phyloP scores from a whole-genome alignment of 2,888 invertebrate species.

The Fragum fragum region DNA sequence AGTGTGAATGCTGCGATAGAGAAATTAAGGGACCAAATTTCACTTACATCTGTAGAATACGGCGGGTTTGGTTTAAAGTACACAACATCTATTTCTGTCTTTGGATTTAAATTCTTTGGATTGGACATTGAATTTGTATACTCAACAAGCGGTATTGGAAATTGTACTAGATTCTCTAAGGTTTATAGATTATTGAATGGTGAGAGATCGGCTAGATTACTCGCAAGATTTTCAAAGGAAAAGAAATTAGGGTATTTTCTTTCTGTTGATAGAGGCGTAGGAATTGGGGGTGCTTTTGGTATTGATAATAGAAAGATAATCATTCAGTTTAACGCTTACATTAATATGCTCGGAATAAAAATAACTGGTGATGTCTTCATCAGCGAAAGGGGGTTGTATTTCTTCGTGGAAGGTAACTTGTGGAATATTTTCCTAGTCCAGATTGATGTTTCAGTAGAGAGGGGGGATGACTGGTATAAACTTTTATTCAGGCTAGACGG shows the following conservation, averaged over 20 bases:
- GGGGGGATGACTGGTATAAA: slow-evolving; percentile 44
- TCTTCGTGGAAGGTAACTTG: slow-evolving; percentile 47
- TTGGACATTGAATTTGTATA: slow-evolving; percentile 49
- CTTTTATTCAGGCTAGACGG: slow-evolving; percentile 51
- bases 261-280: not conserved
- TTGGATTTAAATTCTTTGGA: slow-evolving; percentile 28
- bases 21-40: slow-evolving; percentile 17
- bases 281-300: slow-evolving; percentile 30
- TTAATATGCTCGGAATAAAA: slow-evolving; percentile 36
- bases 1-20: slow-evolving; percentile 26
- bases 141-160: slow-evolving; percentile 22
- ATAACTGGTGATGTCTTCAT: slow-evolving; percentile 43
- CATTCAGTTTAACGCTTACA: slow-evolving; percentile 29
- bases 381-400: slow-evolving; percentile 30
- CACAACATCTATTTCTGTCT: not conserved
- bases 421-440: slow-evolving; percentile 52
- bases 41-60: not conserved
- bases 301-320: slow-evolving; percentile 18
- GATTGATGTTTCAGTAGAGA: slow-evolving; percentile 38
- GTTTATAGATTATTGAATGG: slow-evolving; percentile 47
- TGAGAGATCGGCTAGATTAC: slow-evolving; percentile 34
- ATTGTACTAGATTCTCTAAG: slow-evolving; percentile 48
- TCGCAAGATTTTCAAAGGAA: not conserved
- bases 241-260: slow-evolving; percentile 32
- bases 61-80: slow-evolving; percentile 39